phyloP scores from a whole-genome alignment of 2,113 vertebrate genomes.

The Psittacus erithacus region DNA sequence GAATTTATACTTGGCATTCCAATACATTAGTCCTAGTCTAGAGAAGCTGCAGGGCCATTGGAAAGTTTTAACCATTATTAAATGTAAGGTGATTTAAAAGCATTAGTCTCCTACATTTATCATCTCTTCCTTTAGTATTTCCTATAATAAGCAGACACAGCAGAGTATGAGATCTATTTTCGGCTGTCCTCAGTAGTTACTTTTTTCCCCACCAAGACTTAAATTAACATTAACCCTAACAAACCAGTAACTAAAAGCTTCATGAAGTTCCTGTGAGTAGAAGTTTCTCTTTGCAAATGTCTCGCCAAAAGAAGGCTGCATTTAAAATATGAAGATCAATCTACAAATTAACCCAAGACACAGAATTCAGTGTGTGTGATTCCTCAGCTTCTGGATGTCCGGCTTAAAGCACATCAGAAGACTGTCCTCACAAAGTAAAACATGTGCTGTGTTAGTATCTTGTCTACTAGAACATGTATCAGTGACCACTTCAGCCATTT shows the following conservation, averaged over 20 bases:
- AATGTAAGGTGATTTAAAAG: constrained; percentile 10
- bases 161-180: neutral
- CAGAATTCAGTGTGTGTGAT: neutral
- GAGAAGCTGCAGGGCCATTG: constrained; percentile 38
- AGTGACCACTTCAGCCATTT: neutral
- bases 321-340: neutral
- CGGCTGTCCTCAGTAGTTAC: neutral
- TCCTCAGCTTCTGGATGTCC: neutral
- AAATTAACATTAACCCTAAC: neutral
- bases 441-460: neutral
- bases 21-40: constrained; percentile 61
- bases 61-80: constrained; percentile 24
- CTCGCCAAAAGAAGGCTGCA: neutral
- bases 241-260: neutral
- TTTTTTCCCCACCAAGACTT: neutral
- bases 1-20: constrained; percentile 45
- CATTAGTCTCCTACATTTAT: constrained; percentile 2
- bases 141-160: neutral
- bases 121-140: neutral
- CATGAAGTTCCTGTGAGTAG: neutral
- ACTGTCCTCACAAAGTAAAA: neutral
- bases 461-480: neutral
- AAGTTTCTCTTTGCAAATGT: neutral
- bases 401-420: neutral
- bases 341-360: neutral